These are phyloP conservation scores for Kuschelorhynchus macadamiae DNA, from an alignment of 2,888 invertebrate genomes.

Conservation along the genomic window DNA sequence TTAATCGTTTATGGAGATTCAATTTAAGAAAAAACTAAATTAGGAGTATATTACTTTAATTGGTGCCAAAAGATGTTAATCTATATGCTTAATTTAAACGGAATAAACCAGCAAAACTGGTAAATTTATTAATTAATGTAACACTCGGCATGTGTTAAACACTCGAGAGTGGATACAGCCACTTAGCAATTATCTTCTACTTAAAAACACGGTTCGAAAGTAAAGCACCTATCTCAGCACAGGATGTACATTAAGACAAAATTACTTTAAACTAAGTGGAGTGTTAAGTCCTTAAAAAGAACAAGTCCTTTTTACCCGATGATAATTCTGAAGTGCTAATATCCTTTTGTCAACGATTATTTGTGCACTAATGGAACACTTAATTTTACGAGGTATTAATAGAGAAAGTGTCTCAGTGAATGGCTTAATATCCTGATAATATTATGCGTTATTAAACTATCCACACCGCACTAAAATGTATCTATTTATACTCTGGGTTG, in stretches of 20 bases:
- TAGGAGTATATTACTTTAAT: no score
- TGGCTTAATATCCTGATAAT: no score
- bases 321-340: conserved; percentile 48
- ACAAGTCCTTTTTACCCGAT: conserved; percentile 38
- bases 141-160: conserved; percentile 33
- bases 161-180: conserved; percentile 31
- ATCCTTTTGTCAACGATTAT: conserved; percentile 48
- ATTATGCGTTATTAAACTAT: no score
- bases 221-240: conserved; percentile 6
- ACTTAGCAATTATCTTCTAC: conserved; percentile 30
- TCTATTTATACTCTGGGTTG: no score
- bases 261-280: conserved; percentile 27
- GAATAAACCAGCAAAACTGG: no score
- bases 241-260: conserved; percentile 18
- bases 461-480: no score
- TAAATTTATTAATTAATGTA: conserved; percentile 21
- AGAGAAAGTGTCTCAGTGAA: no score
- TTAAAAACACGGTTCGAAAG: conserved; percentile 12
- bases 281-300: conserved; percentile 40
- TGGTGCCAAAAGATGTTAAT: no score
- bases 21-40: no score
- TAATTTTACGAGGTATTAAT: conserved; percentile 8
- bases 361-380: conserved; percentile 37
- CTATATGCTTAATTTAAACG: no score
- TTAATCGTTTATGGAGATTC: no score